Evolutionary conservation across 2,113 vertebrate genomes (phyloP), one percentile per base, ranked within the genome.

Genomic region (Colossoma macropomum): DNA sequence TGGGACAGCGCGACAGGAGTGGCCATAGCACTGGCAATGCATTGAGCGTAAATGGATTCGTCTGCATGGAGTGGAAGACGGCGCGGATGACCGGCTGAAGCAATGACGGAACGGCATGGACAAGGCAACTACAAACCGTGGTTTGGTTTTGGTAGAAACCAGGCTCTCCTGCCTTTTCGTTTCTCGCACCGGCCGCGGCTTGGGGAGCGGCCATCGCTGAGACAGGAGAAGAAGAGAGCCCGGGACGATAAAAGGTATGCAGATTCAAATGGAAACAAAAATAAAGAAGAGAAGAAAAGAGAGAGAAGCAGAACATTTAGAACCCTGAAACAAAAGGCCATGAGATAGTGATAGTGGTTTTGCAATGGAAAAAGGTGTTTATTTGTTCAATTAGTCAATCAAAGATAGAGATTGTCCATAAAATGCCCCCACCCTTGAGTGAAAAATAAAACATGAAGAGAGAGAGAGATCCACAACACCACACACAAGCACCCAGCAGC

Each of bases 81-180:
- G 62, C 25, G 62, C 70, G 17, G n/a, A n/a, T 91, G 72, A 60
- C 52, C 32, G 23, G 74, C 54, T 38, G 30, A 5, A 19, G 30
- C 30, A 34, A 76, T 38, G 74, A 60, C 23, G 74, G 94, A 95
- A 96, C 96, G 96, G 94, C 95, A 96, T 95, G 95, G 94, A 96
- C 94, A 84, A 86, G 73, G 89, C 80, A 96, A 95, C 95, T 98
- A 99, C 98, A 98, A 99, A 99, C 98, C 98, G 97, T 99, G 96
- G 96, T 98, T 97, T 97, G 97, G 97, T 97, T 98, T 96, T 97
- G 98, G 96, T 96, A 97, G 97, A 97, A 96, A 95, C 97, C 96
- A 95, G 97, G 95, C 92, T 99, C 98, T 95, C 96, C 97, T 95
- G 96, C 96, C 96, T 98, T 99, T 95, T 99, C 97, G 96, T 97